phyloP scores from a whole-genome alignment of 2,797 vertebrate genomes.

The Chaenodraco wilsoni region DNA sequence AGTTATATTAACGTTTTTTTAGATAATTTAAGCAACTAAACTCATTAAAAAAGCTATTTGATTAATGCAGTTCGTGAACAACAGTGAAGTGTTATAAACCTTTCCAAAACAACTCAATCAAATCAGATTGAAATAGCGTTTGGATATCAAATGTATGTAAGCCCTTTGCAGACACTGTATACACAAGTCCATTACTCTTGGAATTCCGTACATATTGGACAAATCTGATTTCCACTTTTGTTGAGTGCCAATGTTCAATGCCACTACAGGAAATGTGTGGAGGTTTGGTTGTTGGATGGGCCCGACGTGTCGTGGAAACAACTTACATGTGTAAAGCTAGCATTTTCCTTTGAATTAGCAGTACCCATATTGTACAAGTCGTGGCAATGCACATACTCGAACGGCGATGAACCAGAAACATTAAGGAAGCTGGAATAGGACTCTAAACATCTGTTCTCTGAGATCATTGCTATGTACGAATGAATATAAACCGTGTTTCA shows the following conservation, averaged over 20 bases:
- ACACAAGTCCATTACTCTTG: background rate
- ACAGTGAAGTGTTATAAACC: conserved; percentile 3
- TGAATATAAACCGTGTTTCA: background rate
- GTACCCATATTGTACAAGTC: no score
- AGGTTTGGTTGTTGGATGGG: background rate
- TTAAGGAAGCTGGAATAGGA: background rate
- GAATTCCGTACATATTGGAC: background rate
- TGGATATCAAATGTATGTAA: conserved; percentile 3
- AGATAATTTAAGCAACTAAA: no score
- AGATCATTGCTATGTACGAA: background rate
- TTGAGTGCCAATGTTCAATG: background rate
- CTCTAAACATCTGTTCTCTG: background rate
- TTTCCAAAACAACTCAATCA: background rate
- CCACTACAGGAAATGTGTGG: background rate
- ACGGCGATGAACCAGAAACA: background rate
- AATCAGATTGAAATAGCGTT: background rate
- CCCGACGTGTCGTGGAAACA: background rate
- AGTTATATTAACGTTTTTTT: no score
- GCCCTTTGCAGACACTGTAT: background rate
- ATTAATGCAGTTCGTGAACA: background rate
- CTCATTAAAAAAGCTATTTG: background rate
- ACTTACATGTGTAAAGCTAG: background rate
- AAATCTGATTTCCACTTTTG: background rate
- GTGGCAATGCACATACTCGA: no score
- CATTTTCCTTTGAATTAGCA: background rate